Percentiles rank a stretch among this genome's conserved stretches.
Evolutionary conservation across 2,113 vertebrate genomes (phyloP).

Genomic region (Pteropus alecto): DNA sequence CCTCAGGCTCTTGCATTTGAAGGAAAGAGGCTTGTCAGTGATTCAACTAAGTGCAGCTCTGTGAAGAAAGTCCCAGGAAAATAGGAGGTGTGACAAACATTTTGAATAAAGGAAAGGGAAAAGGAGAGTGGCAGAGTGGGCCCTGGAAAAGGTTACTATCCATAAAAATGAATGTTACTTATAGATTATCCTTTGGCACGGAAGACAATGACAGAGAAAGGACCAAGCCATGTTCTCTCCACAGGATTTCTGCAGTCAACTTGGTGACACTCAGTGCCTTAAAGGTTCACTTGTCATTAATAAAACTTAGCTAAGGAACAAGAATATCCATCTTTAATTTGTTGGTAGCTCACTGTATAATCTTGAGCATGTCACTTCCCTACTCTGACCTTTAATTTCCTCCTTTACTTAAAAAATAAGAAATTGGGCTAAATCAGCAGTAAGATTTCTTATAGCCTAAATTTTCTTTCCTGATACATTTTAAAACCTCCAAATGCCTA

Average conservation of each 20-base stretch:
- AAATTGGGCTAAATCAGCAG: not conserved
- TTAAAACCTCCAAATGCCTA: not conserved
- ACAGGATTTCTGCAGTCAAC: not conserved
- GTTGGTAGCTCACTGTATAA: not conserved
- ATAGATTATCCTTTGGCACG: not conserved
- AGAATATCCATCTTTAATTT: not conserved
- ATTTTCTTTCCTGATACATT: slow-evolving; percentile 11
- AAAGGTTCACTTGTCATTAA: not conserved
- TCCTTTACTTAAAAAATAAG: not conserved
- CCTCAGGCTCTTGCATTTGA: not conserved
- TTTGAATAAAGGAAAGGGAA: not conserved
- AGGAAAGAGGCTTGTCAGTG: not conserved
- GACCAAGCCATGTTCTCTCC: not conserved
- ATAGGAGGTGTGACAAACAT: not conserved
- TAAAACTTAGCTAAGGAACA: not conserved
- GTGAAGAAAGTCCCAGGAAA: not conserved
- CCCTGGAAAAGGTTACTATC: not conserved
- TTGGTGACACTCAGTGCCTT: not conserved
- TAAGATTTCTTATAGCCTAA: not conserved
- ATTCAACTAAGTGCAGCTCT: not conserved
- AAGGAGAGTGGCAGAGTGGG: not conserved
- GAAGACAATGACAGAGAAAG: not conserved
- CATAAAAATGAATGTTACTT: not conserved
- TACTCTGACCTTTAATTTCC: not conserved
- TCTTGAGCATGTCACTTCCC: not conserved